Base-by-base conservation (phyloP, 2,888 invertebrate genomes). In the Copidosoma aretas region DNA sequence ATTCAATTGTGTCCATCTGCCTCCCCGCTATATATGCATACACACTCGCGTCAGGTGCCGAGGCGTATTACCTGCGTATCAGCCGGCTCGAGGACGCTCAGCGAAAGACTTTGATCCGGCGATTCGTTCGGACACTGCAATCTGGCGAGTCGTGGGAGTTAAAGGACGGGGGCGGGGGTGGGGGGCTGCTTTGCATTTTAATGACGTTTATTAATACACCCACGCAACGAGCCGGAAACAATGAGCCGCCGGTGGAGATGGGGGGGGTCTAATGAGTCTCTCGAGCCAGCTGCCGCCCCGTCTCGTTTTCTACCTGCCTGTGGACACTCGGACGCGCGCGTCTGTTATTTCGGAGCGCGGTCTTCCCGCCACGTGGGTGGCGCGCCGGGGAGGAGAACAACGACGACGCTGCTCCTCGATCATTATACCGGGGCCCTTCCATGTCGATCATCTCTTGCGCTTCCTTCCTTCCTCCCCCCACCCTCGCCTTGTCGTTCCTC, bases 171-270 rank as follows among this genome's bases (percentile, higher is more conserved):
- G 32, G 4, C 32, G 4, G 32, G 8, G 32, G 32, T n/a, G n/a
- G 32, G 8, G 32, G 32, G 32, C 32, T 32, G 66, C 57, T 70
- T 39, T 59, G 64, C 39, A 58, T 64, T 70, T 69, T 56, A 76
- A 76, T 73, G 74, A 68, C 69, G 76, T 77, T 77, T 76, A 75
- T 75, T 71, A 73, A 76, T 77, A 74, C 72, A 71, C 68, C 66
- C 63, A 69, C 74, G 73, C 72, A 67, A 65, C 71, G 66, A 74
- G 67, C 32, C 32, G 43, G 43, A 46, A 17, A 17, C 14, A 46
- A 46, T 15, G 15, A 46, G 43, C 43, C n/a, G n/a, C n/a, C n/a
- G n/a, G n/a, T 46, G 43, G 17, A 46, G 12, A 12, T 3, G 14
- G 15, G 12, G 43, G 3, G 14, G 15, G 43, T 46, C 14, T 46